Evolutionary conservation across 2,113 vertebrate species (phyloP), one percentile per base, ranked within the genome.

Genomic region (Syngnathus scovelli): DNA sequence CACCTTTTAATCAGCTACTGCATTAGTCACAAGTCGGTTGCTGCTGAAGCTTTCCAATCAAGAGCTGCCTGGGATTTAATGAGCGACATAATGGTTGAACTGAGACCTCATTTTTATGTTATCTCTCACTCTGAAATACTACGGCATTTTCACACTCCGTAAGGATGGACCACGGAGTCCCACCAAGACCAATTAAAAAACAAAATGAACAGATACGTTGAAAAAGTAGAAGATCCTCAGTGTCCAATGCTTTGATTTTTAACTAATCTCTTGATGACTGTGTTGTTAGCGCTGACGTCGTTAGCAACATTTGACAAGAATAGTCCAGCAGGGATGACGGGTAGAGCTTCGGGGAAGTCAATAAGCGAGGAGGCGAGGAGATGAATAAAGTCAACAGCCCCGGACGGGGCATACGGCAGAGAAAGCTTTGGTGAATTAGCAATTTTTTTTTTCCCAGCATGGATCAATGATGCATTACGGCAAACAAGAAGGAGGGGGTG

Each of bases 381-480:
- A 81, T 76, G 78, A 80, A 81, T 64, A 68, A 64, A 66, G 76
- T 78, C 69, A 75, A 80, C 74, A 71, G 69, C 78, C 58, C 54
- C 62, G 23, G 68, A 75, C 80, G 61, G 65, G 70, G 75, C 12
- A 66, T 44, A n/a, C 71, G 69, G 64, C 79, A 12, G 72, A 78
- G 79, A 78, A 61, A 63, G 67, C 72, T 73, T 80, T 75, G 72
- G 83, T 76, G 84, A 84, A 80, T 83, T 80, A 86, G 78, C 77
- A 54, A 72, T 72, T 71, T 77, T 68, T 77, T 39, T 89, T 39
- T 89, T 86, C 80, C 83, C 81, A 77, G 81, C 80, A 83, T 58
- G 65, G 83, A 87, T 85, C 86, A 85, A 87, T 83, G 84, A 66
- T 73, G 86, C 81, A 84, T 86, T 86, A 83, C 78, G 41, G 76